Percentiles rank a stretch among this genome's conserved stretches.
Evolutionary conservation across 2,888 invertebrate species (phyloP).

Genomic region (Monoplex corrugatus): DNA sequence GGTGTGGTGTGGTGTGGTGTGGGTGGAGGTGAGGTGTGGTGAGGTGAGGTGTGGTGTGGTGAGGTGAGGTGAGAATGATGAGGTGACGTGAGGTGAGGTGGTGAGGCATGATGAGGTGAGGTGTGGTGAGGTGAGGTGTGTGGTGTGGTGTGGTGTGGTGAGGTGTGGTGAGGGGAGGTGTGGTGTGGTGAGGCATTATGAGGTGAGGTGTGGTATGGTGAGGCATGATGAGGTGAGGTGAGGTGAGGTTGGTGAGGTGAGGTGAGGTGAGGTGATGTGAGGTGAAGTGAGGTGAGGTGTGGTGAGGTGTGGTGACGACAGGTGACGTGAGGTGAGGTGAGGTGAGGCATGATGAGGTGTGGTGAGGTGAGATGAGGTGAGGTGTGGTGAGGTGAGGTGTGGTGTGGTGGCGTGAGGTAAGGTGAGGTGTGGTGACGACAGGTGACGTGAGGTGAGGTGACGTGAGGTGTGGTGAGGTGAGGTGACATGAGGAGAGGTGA

Average conservation of each 20-base stretch:
- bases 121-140: not conserved
- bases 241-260: not conserved
- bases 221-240: not conserved
- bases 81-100: too few relatives aligned
- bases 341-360: slow-evolving; percentile 25
- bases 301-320: not conserved
- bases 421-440: not conserved
- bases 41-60: not conserved
- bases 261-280: not conserved
- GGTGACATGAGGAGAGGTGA: not conserved
- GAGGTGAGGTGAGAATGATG: not conserved
- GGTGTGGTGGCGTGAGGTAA: slow-evolving; percentile 30
- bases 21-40: not conserved
- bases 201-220: not conserved
- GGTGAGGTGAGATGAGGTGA: slow-evolving; percentile 5
- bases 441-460: not conserved
- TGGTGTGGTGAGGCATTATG: not conserved
- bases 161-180: not conserved
- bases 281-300: not conserved
- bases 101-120: not conserved
- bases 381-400: slow-evolving; percentile 14
- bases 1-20: not conserved
- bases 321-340: slow-evolving; percentile 11
- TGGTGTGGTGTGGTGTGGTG: not conserved
- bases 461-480: not conserved